Evolutionary conservation across 2,797 vertebrate genomes (phyloP), one percentile per base, ranked within the genome.

Genomic region (Fistularia commersonii): DNA sequence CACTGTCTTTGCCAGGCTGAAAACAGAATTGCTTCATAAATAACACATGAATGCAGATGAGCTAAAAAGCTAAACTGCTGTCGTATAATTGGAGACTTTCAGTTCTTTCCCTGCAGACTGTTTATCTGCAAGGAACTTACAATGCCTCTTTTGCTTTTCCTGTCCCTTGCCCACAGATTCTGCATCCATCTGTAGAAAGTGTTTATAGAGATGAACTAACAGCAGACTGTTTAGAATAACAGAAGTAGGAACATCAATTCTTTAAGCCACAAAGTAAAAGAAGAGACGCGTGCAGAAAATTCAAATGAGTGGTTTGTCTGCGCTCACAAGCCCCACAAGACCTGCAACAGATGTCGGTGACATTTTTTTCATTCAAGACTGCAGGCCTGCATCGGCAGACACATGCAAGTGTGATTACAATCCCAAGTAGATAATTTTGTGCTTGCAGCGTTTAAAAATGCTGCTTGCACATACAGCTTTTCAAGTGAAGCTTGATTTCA

Each of bases 311-410:
- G 11, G 48, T 53, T 47, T 51, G 32, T 1, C 0, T 0, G 31
- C 33, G 52, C 39, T 55, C 8, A 1, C 49, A 44, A 42, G 37
- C 45, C 57, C 42, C 48, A 45, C 8, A 37, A 63, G 57, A 56
- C 54, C 37, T 40, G 42, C 34, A 60, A 45, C 66, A 71, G 55
- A 63, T 66, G 61, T 49, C 48, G 12, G 61, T 10, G 34, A 47
- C 51, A 51, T 46, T 41, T 13, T 36, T 31, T 49, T 41, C 31
- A 41, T 46, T 45, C n/a, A 37, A 56, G 23, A 45, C 66, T 39
- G 57, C 13, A 3, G 48, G 37, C n/a, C 1, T 13, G 14, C 39
- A n/a, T 36, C 1, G 1, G 46, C 52, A 43, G 31, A 32, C 46
- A 51, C 3, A 13, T 42, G 11, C 10, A 33, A 44, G 41, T 34